Percentiles rank a stretch among this genome's conserved stretches.
Conservation (phyloP, 2,888 invertebrate species). For the Biston betularia region DNA sequence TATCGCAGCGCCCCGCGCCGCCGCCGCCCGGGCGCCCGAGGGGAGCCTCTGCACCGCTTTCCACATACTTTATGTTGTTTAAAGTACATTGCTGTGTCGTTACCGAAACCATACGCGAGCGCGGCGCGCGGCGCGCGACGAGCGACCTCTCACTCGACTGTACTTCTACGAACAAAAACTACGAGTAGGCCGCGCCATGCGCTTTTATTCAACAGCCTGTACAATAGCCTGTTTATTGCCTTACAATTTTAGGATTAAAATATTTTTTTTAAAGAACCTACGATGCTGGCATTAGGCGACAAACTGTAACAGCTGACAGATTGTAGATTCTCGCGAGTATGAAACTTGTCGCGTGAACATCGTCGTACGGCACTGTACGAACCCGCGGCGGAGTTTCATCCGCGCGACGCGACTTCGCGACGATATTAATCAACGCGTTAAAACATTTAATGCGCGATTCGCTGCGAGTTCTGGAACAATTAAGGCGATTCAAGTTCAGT, state of each 20-base stretch:
- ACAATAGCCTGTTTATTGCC: too few species aligned
- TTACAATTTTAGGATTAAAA: too few species aligned
- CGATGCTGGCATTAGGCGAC: slow-evolving; percentile 44
- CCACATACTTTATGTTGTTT: slow-evolving; percentile 65
- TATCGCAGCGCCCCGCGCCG: slow-evolving; percentile 66
- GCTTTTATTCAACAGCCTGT: too few species aligned
- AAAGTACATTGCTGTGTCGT: slow-evolving; percentile 70
- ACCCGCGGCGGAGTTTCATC: slow-evolving; percentile 74
- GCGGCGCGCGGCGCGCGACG: slow-evolving; percentile 47
- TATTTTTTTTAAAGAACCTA: slow-evolving; percentile 48
- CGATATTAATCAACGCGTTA: slow-evolving; percentile 73
- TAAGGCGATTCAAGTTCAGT: slow-evolving; percentile 65
- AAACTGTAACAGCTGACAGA: slow-evolving; percentile 43
- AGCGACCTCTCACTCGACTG: slow-evolving; percentile 44
- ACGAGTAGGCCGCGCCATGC: slow-evolving; percentile 50
- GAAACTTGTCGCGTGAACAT: slow-evolving; percentile 73
- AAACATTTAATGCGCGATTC: slow-evolving; percentile 64
- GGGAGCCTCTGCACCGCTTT: slow-evolving; percentile 60
- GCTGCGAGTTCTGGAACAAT: slow-evolving; percentile 55
- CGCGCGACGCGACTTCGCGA: slow-evolving; percentile 66
- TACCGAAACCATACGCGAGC: slow-evolving; percentile 53
- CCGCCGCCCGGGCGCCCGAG: too few species aligned
- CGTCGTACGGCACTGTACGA: slow-evolving; percentile 69
- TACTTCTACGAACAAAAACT: slow-evolving; percentile 30
- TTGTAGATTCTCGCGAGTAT: slow-evolving; percentile 64